Percentiles rank a stretch among this genome's conserved stretches.
phyloP scores from a whole-genome alignment of 2,113 vertebrate genomes.

The Trinectes maculatus region DNA sequence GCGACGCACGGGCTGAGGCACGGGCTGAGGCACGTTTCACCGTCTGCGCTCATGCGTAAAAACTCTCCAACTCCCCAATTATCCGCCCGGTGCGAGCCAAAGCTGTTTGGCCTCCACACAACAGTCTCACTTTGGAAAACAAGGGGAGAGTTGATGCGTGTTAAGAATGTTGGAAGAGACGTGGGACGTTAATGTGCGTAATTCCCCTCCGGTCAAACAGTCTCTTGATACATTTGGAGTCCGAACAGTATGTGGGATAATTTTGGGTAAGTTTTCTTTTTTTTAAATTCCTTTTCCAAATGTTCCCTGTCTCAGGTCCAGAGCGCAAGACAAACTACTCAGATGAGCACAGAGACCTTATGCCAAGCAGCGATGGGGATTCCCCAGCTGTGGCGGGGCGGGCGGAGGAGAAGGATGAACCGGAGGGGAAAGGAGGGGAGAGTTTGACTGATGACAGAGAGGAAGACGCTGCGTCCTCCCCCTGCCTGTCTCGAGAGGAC shows the following conservation, averaged over 20 bases:
- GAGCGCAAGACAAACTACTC: not conserved
- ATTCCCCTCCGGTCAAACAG: not conserved
- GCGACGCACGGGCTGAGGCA: not conserved
- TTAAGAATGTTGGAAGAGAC: slow-evolving; percentile 4
- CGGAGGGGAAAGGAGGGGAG: slow-evolving; percentile 43
- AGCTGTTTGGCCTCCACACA: slow-evolving; percentile 17
- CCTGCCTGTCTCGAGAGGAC: slow-evolving; percentile 42
- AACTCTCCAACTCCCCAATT: slow-evolving; percentile 16
- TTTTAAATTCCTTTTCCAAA: no score
- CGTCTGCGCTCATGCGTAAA: slow-evolving; percentile 8
- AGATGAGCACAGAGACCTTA: slow-evolving; percentile 16
- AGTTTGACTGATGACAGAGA: slow-evolving; percentile 52
- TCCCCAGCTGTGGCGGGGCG: slow-evolving; percentile 80
- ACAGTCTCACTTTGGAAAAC: not conserved
- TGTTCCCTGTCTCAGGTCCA: slow-evolving; percentile 51
- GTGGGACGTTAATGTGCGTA: not conserved
- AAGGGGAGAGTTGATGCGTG: not conserved
- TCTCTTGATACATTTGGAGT: not conserved
- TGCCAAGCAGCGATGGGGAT: slow-evolving; percentile 79
- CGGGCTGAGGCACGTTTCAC: not conserved
- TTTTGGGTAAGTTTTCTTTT: not conserved
- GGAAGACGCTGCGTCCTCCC: slow-evolving; percentile 48
- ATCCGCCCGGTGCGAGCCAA: not conserved
- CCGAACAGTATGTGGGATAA: not conserved
- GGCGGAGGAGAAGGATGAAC: slow-evolving; percentile 65